These are phyloP conservation scores for Dendrolimus kikuchii DNA, from an alignment of 1,140 invertebrate species.

Conservation along the genomic window DNA sequence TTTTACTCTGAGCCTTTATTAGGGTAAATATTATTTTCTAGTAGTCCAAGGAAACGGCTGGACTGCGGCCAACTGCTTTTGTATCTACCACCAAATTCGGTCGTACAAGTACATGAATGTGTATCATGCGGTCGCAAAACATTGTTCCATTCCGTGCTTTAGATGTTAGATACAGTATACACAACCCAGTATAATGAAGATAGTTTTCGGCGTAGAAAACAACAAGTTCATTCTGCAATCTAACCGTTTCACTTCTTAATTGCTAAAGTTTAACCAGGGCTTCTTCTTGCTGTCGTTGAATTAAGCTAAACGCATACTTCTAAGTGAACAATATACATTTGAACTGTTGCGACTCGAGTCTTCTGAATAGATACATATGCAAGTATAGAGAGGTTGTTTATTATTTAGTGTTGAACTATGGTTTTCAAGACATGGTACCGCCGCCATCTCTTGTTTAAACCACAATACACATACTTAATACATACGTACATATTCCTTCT, in stretches of 20 bases:
- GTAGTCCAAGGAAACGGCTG: constrained; percentile 27
- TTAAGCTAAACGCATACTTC: constrained; percentile 53
- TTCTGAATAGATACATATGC: not conserved
- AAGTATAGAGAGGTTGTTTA: too few species aligned
- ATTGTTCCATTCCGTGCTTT: constrained; percentile 22
- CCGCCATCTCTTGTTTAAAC: too few species aligned
- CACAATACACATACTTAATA: too few species aligned
- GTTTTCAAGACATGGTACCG: too few species aligned
- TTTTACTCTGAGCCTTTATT: constrained; percentile 21
- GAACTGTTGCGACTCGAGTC: not conserved
- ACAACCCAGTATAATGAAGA: constrained; percentile 49
- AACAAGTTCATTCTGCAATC: constrained; percentile 59
- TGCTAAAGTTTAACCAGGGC: constrained; percentile 58
- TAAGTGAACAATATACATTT: constrained; percentile 4
- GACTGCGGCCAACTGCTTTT: constrained; percentile 45
- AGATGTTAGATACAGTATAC: constrained; percentile 25
- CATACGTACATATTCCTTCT: too few species aligned
- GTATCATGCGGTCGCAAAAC: constrained; percentile 22
- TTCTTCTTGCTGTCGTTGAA: constrained; percentile 47
- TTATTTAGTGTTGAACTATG: too few species aligned
- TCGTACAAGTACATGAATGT: constrained; percentile 5
- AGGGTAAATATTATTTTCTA: constrained; percentile 15
- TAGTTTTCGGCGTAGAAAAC: constrained; percentile 61
- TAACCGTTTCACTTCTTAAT: constrained; percentile 60
- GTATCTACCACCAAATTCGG: constrained; percentile 37